Conservation (phyloP, 2,888 invertebrate genomes). For the Maniola hyperantus region DNA sequence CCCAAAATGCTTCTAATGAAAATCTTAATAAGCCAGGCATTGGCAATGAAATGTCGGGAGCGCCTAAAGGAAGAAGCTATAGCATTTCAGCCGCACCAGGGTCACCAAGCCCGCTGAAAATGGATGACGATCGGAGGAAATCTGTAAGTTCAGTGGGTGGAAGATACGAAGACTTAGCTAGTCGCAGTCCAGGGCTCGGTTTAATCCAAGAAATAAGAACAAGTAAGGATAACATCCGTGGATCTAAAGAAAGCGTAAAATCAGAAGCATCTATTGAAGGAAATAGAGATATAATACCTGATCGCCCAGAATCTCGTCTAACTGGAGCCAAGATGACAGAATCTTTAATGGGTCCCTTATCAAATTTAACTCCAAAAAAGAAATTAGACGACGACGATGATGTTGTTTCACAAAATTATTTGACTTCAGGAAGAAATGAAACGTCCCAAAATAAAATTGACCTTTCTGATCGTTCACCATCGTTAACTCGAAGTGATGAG, state of each 20-base stretch:
- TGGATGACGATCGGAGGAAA: constrained; percentile 78
- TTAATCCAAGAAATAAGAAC: constrained; percentile 76
- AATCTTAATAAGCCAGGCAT: constrained; percentile 67
- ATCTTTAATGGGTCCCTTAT: constrained; percentile 72
- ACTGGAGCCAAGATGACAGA: constrained; percentile 77
- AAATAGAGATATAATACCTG: constrained; percentile 53
- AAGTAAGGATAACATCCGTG: constrained; percentile 70
- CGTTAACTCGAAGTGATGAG: constrained; percentile 76
- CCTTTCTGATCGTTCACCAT: constrained; percentile 74
- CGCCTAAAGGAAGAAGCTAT: constrained; percentile 78
- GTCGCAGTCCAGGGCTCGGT: constrained; percentile 69
- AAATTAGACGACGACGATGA: constrained; percentile 75
- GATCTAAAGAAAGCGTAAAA: constrained; percentile 70
- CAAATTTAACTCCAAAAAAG: constrained; percentile 62
- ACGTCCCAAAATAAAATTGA: constrained; percentile 58
- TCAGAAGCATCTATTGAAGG: constrained; percentile 65
- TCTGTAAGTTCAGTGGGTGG: constrained; percentile 77
- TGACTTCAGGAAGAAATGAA: constrained; percentile 51
- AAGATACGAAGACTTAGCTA: constrained; percentile 64
- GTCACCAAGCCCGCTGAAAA: constrained; percentile 68
- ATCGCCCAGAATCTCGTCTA: constrained; percentile 75
- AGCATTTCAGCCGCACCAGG: constrained; percentile 80
- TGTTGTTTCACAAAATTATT: constrained; percentile 66
- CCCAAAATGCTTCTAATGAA: constrained; percentile 61
- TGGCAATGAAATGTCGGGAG: constrained; percentile 66